Evolutionary conservation across 2,888 invertebrate genomes (phyloP), one percentile per base, ranked within the genome.

Genomic region (Acleris emargana): DNA sequence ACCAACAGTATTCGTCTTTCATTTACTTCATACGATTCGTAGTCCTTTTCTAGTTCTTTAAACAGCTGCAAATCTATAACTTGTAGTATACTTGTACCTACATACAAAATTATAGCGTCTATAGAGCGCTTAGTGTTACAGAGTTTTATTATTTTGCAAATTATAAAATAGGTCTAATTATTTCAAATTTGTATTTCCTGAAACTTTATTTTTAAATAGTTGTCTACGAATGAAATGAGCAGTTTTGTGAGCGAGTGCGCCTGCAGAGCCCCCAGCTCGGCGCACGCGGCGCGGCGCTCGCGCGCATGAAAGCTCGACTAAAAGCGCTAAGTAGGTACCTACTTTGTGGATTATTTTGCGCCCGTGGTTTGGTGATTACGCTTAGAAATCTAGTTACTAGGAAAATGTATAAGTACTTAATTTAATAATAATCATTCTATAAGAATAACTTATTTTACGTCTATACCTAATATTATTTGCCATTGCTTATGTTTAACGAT

Each of bases 1-100:
- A 47, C 57, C 45, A 49, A 42, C 61, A 51, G 45, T 32, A 38
- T 38, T 13, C 38, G 55, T 61, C 51, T 51, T 66, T 38, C 38
- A 32, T 60, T 61, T 47, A 50, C 28, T 43, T 54, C 50, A 66
- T 66, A 60, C 32, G 55, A 20, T 22, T 20, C 16, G 60, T 59
- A 38, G 54, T 53, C 50, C 58, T 32, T 59, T 45, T 32, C 50
- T 25, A 25, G 32, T 25, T 47, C 16, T 22, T 1, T 47, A 58
- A 45, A 22, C 52, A 55, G 54, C 45, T 51, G 22, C 50, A 53
- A 59, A 54, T 42, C n/a, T 50, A 50, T 60, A 57, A 61, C 51
- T 43, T 61, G 60, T 60, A 60, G 45, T 47, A 18, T 32, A 59
- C 28, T 42, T 49, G 58, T 42, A 38, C 38, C 32, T 38, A 38